Evolutionary conservation across 2,888 invertebrate genomes (phyloP).

Genomic region (Ennomos fuscantarius): DNA sequence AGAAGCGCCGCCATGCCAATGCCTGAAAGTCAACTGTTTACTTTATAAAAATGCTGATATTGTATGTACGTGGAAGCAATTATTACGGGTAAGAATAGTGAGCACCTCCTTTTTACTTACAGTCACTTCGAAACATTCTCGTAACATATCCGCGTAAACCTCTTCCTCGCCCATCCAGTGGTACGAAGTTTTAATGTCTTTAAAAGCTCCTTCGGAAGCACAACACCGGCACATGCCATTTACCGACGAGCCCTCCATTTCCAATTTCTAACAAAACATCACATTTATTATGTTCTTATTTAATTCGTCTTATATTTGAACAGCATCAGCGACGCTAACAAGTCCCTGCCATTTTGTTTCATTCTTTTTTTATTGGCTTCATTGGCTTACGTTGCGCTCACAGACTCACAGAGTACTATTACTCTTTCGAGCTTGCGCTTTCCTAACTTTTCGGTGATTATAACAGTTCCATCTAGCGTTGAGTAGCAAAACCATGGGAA

Average conservation of each 20-base stretch:
- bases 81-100: not conserved
- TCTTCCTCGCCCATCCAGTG: slow-evolving; percentile 79
- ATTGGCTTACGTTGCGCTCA: no score
- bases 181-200: slow-evolving; percentile 69
- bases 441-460: no score
- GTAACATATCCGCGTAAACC: slow-evolving; percentile 74
- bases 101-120: slow-evolving; percentile 54
- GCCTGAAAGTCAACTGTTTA: no score
- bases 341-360: slow-evolving; percentile 67
- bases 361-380: slow-evolving; percentile 17
- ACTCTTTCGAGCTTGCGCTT: no score
- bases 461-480: no score
- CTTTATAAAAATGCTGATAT: no score
- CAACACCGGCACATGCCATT: slow-evolving; percentile 78
- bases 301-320: slow-evolving; percentile 28
- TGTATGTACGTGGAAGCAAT: no score
- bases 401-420: no score
- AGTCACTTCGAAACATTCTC: slow-evolving; percentile 73
- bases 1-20: no score
- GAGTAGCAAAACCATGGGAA: no score
- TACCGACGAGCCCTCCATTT: slow-evolving; percentile 63
- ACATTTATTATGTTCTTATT: slow-evolving; percentile 45
- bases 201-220: slow-evolving; percentile 73
- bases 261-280: slow-evolving; percentile 48
- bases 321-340: slow-evolving; percentile 54